Evolutionary conservation across 35 echinoderm and acorn worm species (phyloP).

Genomic region (Ophiothrix spiculata): DNA sequence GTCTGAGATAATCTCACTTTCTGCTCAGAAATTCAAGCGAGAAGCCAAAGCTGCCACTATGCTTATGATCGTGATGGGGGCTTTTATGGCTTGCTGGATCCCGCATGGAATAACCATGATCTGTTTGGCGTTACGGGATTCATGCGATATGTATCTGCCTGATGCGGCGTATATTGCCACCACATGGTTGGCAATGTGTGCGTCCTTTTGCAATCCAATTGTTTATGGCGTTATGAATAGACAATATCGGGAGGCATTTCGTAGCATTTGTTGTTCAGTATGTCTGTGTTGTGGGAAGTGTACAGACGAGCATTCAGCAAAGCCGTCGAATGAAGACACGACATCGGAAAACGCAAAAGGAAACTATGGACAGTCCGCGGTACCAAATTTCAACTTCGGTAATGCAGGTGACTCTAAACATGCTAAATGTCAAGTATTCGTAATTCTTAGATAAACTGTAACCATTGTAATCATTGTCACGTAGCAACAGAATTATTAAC

Average conservation of each 20-base stretch:
- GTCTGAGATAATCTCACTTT: background rate
- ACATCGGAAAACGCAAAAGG: too few relatives aligned
- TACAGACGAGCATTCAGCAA: too few relatives aligned
- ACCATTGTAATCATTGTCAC: background rate
- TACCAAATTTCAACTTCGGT: background rate
- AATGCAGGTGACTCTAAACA: background rate
- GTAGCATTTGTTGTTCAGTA: background rate
- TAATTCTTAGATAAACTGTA: background rate
- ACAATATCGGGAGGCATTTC: constrained; percentile 7
- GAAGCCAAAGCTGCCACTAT: constrained; percentile 22
- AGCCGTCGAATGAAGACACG: too few relatives aligned
- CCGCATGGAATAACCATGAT: constrained; percentile 25
- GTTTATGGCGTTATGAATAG: constrained; percentile 30
- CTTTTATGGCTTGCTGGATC: constrained; percentile 30
- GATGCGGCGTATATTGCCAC: constrained; percentile 14
- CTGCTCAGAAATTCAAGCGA: constrained; percentile 10
- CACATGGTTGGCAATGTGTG: constrained; percentile 35
- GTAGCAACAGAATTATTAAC: background rate
- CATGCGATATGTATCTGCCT: background rate
- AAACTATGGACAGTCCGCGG: too few relatives aligned
- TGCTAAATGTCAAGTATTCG: background rate
- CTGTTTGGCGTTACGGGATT: background rate
- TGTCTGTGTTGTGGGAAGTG: background rate
- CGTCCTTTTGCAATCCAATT: constrained; percentile 14
- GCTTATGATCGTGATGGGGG: constrained; percentile 17